A percentile compares a stretch with the other conserved stretches of the same genome.
Conservation (phyloP, 2,797 vertebrate species). For the Falco peregrinus region DNA sequence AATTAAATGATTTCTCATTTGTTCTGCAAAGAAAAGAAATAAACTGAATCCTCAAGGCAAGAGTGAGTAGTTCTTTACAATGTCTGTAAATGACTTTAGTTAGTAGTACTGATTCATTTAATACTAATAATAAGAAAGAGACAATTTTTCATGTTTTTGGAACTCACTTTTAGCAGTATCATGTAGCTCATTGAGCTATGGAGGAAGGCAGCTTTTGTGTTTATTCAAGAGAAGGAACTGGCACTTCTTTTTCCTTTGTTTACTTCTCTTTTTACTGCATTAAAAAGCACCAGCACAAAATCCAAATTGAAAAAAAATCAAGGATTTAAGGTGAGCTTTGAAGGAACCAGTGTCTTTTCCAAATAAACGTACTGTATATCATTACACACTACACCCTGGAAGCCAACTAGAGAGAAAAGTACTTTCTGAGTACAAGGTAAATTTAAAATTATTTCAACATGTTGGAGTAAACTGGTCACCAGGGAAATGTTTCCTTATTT, state of each 20-base stretch:
- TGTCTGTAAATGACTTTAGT: not conserved
- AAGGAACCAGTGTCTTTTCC: not conserved
- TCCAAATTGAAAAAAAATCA: not conserved
- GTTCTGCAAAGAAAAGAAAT: not conserved
- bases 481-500: not conserved
- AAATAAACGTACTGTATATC: not conserved
- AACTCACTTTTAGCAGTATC: not conserved
- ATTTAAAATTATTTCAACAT: not conserved
- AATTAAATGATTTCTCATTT: not conserved
- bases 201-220: not conserved
- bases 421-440: not conserved
- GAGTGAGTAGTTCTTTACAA: not conserved
- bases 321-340: not conserved
- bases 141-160: not conserved
- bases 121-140: not conserved
- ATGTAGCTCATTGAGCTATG: not conserved
- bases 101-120: not conserved
- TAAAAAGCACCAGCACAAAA: not conserved
- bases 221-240: not conserved
- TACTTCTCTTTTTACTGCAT: not conserved
- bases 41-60: not conserved
- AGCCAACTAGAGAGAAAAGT: not conserved
- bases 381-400: not conserved
- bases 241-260: accelerated
- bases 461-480: not conserved